phyloP scores from a whole-genome alignment of 1,140 invertebrate genomes.

The Temnothorax longispinosus region DNA sequence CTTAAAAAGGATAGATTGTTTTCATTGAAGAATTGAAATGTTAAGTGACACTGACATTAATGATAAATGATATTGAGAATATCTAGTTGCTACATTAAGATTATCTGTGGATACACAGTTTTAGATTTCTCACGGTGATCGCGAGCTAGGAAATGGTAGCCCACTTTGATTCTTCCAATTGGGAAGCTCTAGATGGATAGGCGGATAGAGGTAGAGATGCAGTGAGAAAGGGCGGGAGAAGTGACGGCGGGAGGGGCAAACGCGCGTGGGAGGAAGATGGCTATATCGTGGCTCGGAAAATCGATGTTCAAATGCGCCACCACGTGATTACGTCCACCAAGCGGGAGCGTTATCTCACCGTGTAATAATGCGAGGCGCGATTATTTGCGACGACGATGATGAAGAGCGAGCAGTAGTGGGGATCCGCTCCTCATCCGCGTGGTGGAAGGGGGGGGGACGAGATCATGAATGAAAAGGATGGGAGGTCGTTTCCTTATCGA shows the following conservation, averaged over 20 bases:
- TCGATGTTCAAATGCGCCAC: constrained; percentile 81
- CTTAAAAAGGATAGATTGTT: background rate
- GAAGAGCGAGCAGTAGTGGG: constrained; percentile 24
- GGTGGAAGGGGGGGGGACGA: background rate
- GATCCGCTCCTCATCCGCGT: background rate
- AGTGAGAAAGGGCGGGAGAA: constrained; percentile 35
- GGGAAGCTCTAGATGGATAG: constrained; percentile 63
- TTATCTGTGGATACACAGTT: background rate
- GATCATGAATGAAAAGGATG: constrained; percentile 51
- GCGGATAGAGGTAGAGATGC: constrained; percentile 25
- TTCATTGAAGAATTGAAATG: background rate
- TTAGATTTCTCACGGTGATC: constrained; percentile 17
- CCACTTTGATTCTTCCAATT: constrained; percentile 71
- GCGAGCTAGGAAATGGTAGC: constrained; percentile 49
- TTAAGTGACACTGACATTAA: background rate
- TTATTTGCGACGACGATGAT: constrained; percentile 61
- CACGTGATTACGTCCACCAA: constrained; percentile 81
- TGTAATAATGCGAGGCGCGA: constrained; percentile 59
- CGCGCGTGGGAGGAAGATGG: constrained; percentile 71
- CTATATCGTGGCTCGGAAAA: constrained; percentile 78
- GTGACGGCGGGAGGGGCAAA: background rate
- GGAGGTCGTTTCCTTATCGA: constrained; percentile 62
- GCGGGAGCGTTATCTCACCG: constrained; percentile 70
- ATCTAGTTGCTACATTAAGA: background rate
- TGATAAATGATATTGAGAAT: background rate